Base-by-base conservation (phyloP, 2,797 vertebrate genomes). In the Chaenodraco wilsoni region DNA sequence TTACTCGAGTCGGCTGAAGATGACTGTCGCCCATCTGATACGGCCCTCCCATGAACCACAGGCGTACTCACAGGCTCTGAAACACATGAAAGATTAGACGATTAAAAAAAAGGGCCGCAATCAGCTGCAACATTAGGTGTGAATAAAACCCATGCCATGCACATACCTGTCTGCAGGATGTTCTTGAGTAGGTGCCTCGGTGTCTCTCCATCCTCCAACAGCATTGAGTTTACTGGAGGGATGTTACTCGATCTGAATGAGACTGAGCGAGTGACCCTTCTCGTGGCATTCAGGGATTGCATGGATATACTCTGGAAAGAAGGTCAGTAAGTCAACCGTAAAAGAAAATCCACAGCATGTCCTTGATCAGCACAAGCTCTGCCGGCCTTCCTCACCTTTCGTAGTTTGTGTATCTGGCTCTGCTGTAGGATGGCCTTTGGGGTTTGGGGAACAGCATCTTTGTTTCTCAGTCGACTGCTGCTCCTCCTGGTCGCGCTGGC, bases 51-150 rank as follows among this genome's bases (percentile, higher is more conserved):
- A 4, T 93, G 92, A 72, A 92, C 72, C 68, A 94, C 81, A 3
- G 93, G 90, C 0, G 94, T 92, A 15, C 71, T 79, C 15, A 87
- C 92, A 0, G 90, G 84, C 16, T 95, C 95, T 95, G 80, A 72
- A 87, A 73, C 16, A 63, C 41, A 78, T 3, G 12, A 64, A 16
- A 46, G 61, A 62, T 4, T 4, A 60, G 8, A n/a, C 0, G 14
- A 4, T 33, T 46, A 23, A 46, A 48, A 57, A 17, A 76, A 55
- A 55, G 3, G 3, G 57, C 2, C 51, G 67, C n/a, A 58, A 37
- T 52, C 12, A 64, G 5, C 10, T 21, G 23, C 11, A 50, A 15
- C 14, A 50, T 15, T 11, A 44, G 14, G 23, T 27, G 27, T 4
- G 10, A 51, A 37, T 43, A 48, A 37, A 11, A 1, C 8, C 8